Base-by-base conservation (phyloP, 2,797 vertebrate genomes). In the Leuciscus waleckii region DNA sequence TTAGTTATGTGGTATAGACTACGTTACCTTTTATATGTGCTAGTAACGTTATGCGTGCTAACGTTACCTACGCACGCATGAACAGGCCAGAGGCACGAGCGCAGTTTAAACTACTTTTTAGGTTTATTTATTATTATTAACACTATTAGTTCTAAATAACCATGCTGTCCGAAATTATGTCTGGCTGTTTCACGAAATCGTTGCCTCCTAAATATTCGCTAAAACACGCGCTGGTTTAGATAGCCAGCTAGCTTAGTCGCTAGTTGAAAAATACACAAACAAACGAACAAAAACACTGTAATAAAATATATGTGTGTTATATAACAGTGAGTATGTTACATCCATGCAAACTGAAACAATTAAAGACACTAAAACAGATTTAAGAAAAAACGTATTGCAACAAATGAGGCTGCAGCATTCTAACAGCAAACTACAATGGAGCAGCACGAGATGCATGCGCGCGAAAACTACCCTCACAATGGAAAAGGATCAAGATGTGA, bases 391-490 rank as follows among this genome's bases (percentile, higher is more conserved):
- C 29, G 26, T 23, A 21, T 17, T n/a, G 37, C 19, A 71, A 16
- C 19, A 41, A 77, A 54, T 5, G 6, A 41, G 35, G 14, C 13
- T 32, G 49, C 23, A 84, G 46, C 70, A 26, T 51, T 51, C 3
- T 35, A 79, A 14, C 23, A 26, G 29, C 68, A 16, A 37, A 85
- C 58, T 74, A 85, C 84, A 85, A 84, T 43, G 79, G 21, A 26
- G 46, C 71, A 39, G 65, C 79, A 65, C 70, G 75, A 21, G 65
- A 78, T 29, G 75, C 82, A 73, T 81, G 87, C 82, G 89, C 89
- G 89, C 85, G 65, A 87, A 89, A 90, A 81, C 82, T 85, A 80
- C 77, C 84, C 14, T 37, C 68, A 80, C 84, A 85, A 85, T 71
- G 41, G 68, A 84, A 69, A 39, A 29, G 10, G 68, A 37, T 7